Evolutionary conservation across 1,140 invertebrate genomes (phyloP).

Genomic region (Neelides sp.): DNA sequence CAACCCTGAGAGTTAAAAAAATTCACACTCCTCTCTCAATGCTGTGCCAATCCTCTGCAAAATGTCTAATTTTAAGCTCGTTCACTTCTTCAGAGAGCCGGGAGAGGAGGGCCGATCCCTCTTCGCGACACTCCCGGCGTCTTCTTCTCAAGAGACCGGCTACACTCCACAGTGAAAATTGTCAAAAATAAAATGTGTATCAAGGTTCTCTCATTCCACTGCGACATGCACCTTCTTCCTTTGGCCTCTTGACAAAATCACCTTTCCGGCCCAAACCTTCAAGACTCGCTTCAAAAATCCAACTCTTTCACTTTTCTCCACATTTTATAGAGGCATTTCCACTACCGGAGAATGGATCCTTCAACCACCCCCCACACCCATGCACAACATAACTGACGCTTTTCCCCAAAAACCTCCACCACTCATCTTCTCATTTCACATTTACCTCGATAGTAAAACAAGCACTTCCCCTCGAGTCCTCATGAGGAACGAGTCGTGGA

Average conservation of each 20-base stretch:
- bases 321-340: too few relatives aligned
- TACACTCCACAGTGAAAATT: constrained; percentile 13
- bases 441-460: too few relatives aligned
- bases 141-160: constrained; percentile 4
- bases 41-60: constrained; percentile 17
- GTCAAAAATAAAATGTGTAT: constrained; percentile 24
- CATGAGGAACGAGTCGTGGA: too few relatives aligned
- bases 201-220: constrained; percentile 20
- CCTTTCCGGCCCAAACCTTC: too few relatives aligned
- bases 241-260: constrained; percentile 19
- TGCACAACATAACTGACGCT: too few relatives aligned
- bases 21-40: constrained; percentile 14
- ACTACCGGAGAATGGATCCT: too few relatives aligned
- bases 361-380: too few relatives aligned
- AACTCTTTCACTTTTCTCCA: too few relatives aligned
- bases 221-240: constrained; percentile 1
- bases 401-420: too few relatives aligned
- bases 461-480: too few relatives aligned
- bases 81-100: background rate
- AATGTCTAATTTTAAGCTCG: constrained; percentile 25
- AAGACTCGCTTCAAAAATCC: too few relatives aligned
- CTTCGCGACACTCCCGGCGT: constrained; percentile 5
- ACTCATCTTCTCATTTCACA: too few relatives aligned
- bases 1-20: constrained; percentile 14
- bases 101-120: background rate